phyloP scores from a whole-genome alignment of 2,888 invertebrate genomes.

The Xestia rhomboidea region DNA sequence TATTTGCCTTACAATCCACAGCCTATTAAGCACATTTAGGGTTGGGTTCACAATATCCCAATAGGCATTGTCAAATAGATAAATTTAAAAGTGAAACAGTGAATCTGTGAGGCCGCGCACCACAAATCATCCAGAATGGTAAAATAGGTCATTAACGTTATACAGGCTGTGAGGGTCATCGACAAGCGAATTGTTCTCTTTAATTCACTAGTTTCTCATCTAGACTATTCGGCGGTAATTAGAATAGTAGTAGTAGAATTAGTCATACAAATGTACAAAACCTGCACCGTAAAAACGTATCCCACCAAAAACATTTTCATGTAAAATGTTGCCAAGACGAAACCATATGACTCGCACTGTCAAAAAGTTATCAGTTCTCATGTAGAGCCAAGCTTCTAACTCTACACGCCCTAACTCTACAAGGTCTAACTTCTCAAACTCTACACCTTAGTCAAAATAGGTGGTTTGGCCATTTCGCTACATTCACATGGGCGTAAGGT shows the following conservation, averaged over 20 bases:
- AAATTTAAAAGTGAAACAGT: slow-evolving; percentile 20
- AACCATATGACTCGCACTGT: too few species aligned
- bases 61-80: neutral
- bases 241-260: too few species aligned
- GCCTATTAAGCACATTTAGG: slow-evolving; percentile 24
- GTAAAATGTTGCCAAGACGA: too few species aligned
- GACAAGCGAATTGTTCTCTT: neutral
- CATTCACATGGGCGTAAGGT: too few species aligned
- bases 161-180: neutral
- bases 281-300: too few species aligned
- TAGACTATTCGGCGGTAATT: neutral
- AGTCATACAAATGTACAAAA: neutral
- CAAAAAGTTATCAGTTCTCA: too few species aligned
- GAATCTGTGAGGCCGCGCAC: neutral
- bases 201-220: neutral
- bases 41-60: neutral
- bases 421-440: too few species aligned
- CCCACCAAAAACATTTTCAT: too few species aligned
- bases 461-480: too few species aligned
- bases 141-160: neutral
- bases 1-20: slow-evolving; percentile 33
- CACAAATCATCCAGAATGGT: neutral
- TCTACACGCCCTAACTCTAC: too few species aligned
- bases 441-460: too few species aligned
- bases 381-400: too few species aligned